These are phyloP conservation scores for Canis aureus DNA, from an alignment of 2,113 vertebrate genomes.

Conservation along the genomic window DNA sequence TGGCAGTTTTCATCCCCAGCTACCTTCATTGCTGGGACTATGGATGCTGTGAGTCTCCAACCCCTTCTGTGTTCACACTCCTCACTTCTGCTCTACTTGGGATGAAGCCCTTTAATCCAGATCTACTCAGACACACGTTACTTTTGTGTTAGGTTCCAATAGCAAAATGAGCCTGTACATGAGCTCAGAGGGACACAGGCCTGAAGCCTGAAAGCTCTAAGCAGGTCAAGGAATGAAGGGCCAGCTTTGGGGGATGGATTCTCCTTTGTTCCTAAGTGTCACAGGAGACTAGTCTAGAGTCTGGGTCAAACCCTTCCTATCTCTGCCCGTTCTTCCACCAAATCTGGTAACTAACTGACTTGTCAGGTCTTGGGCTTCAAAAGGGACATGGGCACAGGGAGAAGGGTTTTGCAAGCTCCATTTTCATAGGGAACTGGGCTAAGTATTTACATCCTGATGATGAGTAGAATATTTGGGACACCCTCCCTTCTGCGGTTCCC, in stretches of 20 bases:
- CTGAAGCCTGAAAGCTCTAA: not conserved
- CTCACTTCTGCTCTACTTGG: not conserved
- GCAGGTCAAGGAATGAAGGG: not conserved
- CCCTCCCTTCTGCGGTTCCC: not conserved
- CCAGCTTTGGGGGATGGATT: not conserved
- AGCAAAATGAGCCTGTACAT: not conserved
- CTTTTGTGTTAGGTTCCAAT: not conserved
- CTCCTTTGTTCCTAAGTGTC: not conserved
- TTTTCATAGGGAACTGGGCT: not conserved
- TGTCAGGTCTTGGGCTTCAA: not conserved
- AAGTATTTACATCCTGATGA: not conserved
- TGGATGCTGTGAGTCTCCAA: not conserved
- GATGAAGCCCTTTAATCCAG: not conserved
- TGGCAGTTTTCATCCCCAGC: not conserved
- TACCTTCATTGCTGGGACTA: not conserved
- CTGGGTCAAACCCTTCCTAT: not conserved
- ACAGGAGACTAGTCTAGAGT: not conserved
- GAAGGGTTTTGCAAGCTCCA: not conserved
- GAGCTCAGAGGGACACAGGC: not conserved
- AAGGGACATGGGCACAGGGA: not conserved
- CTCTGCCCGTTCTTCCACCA: not conserved
- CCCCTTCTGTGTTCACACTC: not conserved
- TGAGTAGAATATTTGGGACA: not conserved
- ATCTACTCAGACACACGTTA: not conserved
- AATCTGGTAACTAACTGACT: not conserved